Base-by-base conservation (phyloP, 2,113 vertebrate genomes). In the Pleuronectes platessa region DNA sequence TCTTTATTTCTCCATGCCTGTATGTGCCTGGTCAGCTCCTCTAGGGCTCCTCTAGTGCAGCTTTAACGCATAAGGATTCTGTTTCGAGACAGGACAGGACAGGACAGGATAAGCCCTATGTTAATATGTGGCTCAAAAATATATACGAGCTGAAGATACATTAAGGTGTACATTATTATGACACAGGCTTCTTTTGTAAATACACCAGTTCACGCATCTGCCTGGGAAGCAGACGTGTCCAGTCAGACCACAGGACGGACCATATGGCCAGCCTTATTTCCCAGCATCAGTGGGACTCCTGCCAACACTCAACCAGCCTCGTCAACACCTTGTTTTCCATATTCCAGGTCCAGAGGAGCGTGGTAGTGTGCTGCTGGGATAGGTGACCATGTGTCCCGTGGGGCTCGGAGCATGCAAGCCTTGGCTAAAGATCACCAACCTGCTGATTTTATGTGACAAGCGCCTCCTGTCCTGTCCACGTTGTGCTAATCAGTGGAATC, bases 231-330 rank as follows among this genome's bases (percentile, higher is more conserved):
- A 82, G 81, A 81, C 84, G 71, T 81, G 83, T 69, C 70, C 78
- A 82, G 81, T 88, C 79, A 78, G 70, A 82, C 78, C 86, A 56
- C 74, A 79, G 65, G 74, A 85, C 2, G 15, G 76, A 66, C 73
- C 87, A 89, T 88, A 88, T 90, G 90, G 86, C 86, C 87, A 76
- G 74, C 71, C 63, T 82, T 69, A 53, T 9, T 58, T 58, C 17
- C 60, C 68, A 71, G 82, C 66, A 59, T 62, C 72, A 2, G 15
- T 59, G 73, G 87, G 86, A 86, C 35, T 68, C 61, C 63, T 65
- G 86, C 86, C 81, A 84, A 72, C 68, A 54, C 60, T 20, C 61
- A 82, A 84, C 79, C 69, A 82, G 82, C 88, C 79, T 88, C 51
- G 65, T 84, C 80, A 86, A 88, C 88, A 91, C 68, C 45, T 74